Conservation (phyloP, 2,888 invertebrate genomes). For the Pharmacophagus antenor region DNA sequence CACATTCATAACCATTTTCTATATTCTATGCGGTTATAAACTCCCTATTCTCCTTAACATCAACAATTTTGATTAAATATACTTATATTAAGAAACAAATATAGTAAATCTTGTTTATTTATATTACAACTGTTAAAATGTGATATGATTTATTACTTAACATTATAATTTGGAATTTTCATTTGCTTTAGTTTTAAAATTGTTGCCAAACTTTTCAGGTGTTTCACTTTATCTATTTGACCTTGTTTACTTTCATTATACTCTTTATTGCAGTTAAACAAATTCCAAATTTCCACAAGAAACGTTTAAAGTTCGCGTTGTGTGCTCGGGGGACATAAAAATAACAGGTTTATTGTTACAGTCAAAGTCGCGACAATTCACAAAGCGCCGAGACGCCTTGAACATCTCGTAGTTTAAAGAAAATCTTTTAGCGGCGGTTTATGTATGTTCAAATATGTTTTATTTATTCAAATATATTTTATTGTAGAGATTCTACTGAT, state of each 20-base stretch:
- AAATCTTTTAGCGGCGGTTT: constrained; percentile 35
- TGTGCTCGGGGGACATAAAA: constrained; percentile 52
- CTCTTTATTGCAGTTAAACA: constrained; percentile 47
- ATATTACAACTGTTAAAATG: no score
- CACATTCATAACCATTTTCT: no score
- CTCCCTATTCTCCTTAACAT: no score
- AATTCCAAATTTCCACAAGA: constrained; percentile 49
- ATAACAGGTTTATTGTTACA: constrained; percentile 57
- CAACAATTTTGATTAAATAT: no score
- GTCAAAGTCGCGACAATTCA: constrained; percentile 50
- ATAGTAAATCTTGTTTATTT: no score
- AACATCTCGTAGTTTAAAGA: constrained; percentile 25
- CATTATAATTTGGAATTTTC: not conserved
- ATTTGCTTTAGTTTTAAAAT: not conserved
- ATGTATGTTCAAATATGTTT: constrained; percentile 20
- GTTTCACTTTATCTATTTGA: constrained; percentile 25
- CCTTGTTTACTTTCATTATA: constrained; percentile 36
- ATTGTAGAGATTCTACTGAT: no score
- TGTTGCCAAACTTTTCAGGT: not conserved
- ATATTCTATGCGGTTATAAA: no score
- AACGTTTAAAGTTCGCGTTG: constrained; percentile 46
- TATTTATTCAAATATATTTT: no score
- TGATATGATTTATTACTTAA: not conserved
- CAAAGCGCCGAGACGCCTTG: constrained; percentile 37
- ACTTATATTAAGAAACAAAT: no score